Conservation (phyloP, 2,797 vertebrate genomes). For the Alectoris magna region DNA sequence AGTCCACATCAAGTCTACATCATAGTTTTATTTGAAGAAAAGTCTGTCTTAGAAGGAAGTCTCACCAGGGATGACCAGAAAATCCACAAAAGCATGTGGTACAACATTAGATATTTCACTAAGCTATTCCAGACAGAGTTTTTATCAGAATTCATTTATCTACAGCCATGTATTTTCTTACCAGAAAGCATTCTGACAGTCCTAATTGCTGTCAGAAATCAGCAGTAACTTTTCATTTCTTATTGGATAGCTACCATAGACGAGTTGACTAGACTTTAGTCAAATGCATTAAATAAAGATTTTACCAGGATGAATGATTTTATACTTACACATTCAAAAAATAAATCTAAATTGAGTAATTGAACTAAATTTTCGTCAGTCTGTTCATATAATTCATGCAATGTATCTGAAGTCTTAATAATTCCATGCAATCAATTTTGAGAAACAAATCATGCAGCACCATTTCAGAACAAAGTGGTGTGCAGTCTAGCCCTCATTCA, state of each 20-base stretch:
- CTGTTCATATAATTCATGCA: background rate
- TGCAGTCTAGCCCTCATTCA: background rate
- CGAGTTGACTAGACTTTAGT: background rate
- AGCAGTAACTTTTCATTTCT: background rate
- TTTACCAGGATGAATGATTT: background rate
- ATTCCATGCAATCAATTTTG: constrained; percentile 6
- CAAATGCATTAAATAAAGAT: background rate
- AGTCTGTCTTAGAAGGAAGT: background rate
- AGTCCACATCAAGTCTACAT: background rate
- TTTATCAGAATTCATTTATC: background rate
- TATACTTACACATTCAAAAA: background rate
- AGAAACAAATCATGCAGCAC: background rate
- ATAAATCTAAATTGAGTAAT: background rate
- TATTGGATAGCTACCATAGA: background rate
- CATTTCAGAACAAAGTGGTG: background rate
- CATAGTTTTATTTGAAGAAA: background rate
- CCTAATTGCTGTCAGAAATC: background rate
- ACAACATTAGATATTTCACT: background rate
- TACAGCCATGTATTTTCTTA: background rate
- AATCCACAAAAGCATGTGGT: background rate
- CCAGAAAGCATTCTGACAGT: background rate
- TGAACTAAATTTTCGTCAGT: background rate
- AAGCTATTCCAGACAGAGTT: background rate
- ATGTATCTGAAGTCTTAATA: background rate
- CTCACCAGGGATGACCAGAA: background rate